These are phyloP conservation scores for Agriotes lineatus DNA, from an alignment of 2,888 invertebrate species.

Conservation along the genomic window DNA sequence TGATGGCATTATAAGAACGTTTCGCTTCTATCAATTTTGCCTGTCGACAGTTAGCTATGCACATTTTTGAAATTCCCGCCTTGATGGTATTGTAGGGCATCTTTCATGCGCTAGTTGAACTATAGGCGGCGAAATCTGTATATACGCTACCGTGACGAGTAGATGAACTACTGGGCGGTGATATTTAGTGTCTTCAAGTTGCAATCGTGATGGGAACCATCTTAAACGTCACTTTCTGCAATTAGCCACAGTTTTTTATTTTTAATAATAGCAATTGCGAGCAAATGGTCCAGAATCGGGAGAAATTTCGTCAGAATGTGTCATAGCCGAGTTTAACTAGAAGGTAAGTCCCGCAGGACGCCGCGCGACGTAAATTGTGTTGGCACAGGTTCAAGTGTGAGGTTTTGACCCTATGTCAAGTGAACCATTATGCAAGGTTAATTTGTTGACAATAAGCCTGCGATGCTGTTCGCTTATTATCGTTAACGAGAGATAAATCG, in stretches of 20 bases:
- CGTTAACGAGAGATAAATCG: conserved; percentile 11
- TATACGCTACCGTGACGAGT: not conserved
- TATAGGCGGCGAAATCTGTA: not conserved
- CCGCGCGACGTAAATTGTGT: conserved; percentile 28
- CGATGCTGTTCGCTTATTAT: conserved; percentile 41
- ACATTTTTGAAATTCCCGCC: too few relatives aligned
- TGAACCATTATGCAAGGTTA: conserved; percentile 61
- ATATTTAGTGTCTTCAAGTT: conserved; percentile 1
- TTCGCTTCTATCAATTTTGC: too few relatives aligned
- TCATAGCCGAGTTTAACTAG: conserved; percentile 20
- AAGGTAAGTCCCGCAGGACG: conserved; percentile 7
- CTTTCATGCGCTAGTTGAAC: not conserved
- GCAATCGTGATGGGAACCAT: conserved; percentile 16
- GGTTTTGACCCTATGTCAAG: conserved; percentile 56
- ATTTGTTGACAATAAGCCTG: conserved; percentile 58
- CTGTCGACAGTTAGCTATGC: too few relatives aligned
- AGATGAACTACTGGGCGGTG: not conserved
- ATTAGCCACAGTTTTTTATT: conserved; percentile 32
- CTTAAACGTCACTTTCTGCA: conserved; percentile 34
- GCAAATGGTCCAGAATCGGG: conserved; percentile 20
- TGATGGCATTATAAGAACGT: too few relatives aligned
- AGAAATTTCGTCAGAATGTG: conserved; percentile 29
- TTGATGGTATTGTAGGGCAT: not conserved
- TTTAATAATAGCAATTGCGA: conserved; percentile 24
- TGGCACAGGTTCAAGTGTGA: conserved; percentile 37